Base-by-base conservation (phyloP, 2,888 invertebrate genomes). In the Troides helena region DNA sequence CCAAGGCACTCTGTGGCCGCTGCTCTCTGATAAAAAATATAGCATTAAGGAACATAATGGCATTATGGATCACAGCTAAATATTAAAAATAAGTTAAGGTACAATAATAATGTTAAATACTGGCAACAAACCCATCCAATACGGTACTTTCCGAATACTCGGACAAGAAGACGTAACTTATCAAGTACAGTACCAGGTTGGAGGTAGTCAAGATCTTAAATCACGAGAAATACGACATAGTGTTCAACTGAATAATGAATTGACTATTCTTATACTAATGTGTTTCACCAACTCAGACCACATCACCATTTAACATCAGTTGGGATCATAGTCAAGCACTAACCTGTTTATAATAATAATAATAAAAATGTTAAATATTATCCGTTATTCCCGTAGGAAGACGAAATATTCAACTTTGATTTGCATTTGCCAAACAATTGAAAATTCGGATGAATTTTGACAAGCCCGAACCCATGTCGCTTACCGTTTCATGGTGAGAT, bases 1-100 rank as follows among this genome's bases (percentile, higher is more conserved):
- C 81, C 85, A 88, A 70, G 85, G 86, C 82, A 85, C 73, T 75
- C 72, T 25, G 74, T 73, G 78, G 78, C 75, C 83, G 77, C 78
- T 80, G 83, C 84, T 84, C 84, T 85, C 83, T 77, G 72, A 73
- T 73, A 75, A 78, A 76, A 76, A 76, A 72, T 67, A 56, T 43
- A 46, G 61, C 36, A 72, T 79, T 80, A 82, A 84, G 83, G 82
- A 81, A 75, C 64, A 67, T 64, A 64, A 36, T 74, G 57, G 21
- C 18, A 61, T 39, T 39, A 39, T 10, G 12, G 60, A 39, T 39
- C 14, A n/a, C 43, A 21, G 17, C n/a, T 23, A 23, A 23, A 10
- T 23, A 23, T 58, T 56, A n/a, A 21, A 21, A 56, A 58, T 58
- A 10, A 58, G 10, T 25, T 18, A 14, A 58, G 23, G 23, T 23